Conservation (phyloP, 2,797 vertebrate species). For the Pipistrellus nathusii region DNA sequence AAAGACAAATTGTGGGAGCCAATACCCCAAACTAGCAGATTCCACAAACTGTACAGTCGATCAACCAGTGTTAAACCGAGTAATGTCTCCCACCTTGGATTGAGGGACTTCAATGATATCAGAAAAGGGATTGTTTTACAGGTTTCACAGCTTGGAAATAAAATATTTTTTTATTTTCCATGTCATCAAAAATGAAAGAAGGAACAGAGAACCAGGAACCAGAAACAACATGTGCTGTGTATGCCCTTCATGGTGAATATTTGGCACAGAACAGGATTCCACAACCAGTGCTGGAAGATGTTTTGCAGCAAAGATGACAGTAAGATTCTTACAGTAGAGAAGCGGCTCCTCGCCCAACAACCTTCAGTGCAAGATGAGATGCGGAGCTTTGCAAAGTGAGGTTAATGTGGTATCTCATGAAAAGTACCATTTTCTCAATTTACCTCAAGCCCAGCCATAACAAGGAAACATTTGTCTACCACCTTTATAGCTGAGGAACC, state of each 20-base stretch:
- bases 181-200: not conserved
- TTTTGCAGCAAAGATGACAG: no score
- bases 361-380: not conserved
- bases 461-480: conserved; percentile 49
- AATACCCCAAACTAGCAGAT: not conserved
- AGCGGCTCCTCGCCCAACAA: not conserved
- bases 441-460: conserved; percentile 35
- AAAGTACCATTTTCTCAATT: conserved; percentile 40
- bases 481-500: conserved; percentile 48
- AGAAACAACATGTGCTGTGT: not conserved
- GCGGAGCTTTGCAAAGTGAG: conserved; percentile 16
- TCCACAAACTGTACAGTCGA: not conserved
- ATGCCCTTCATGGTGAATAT: not conserved
- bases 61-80: rapidly evolving
- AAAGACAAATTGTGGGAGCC: not conserved
- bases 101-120: not conserved
- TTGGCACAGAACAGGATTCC: not conserved
- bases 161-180: not conserved
- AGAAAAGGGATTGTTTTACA: not conserved
- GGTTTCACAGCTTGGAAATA: not conserved
- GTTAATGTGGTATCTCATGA: not conserved
- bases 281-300: not conserved
- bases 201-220: conserved; percentile 2
- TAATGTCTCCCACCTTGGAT: no score
- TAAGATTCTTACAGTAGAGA: not conserved